Base-by-base conservation (phyloP, 1,140 invertebrate species). In the Micrasema longulum region DNA sequence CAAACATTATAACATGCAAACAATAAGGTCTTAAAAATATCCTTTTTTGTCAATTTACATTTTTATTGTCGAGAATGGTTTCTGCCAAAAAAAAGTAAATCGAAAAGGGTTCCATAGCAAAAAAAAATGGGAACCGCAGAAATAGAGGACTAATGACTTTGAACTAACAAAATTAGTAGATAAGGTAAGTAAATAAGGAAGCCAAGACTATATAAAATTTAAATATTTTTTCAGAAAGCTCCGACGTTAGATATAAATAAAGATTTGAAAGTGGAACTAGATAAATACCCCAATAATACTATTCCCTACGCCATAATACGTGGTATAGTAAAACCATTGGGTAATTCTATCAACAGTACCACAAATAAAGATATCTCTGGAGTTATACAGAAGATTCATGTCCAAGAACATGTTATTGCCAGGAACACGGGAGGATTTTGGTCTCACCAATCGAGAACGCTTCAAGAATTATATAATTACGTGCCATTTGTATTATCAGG, bases 391-490 rank as follows among this genome's bases (percentile, higher is more conserved):
- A 83, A 83, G 76, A 80, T 92, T 67, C 89, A 85, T 76, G 88
- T 91, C 69, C 92, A 91, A 79, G 92, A 94, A 81, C 92, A 93
- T 86, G 87, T 92, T 1, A 86, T 93, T 55, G 88, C 91, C 23
- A 86, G 92, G 79, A 90, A 88, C 41, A 89, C 91, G 12, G 88
- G 90, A 45, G 93, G 93, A 7, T 93, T 93, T 79, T 94, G 93
- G 93, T 89, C 90, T 11, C 91, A 93, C 71, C 89, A 93, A 76
- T 89, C 91, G 66, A 86, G 90, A 68, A 89, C 89, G 12, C 88
- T 94, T 48, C 89, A 93, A 78, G 89, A 92, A 76, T 86, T 91
- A 1, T 89, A 87, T 77, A 92, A 93, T 78, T 84, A 88, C 47
- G 90, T 92, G 77, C 92, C 93, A 23, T 95, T 95, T 82, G 88